These are phyloP conservation scores for Micrastur ruficollis DNA, from an alignment of 2,797 vertebrate species.

Conservation along the genomic window DNA sequence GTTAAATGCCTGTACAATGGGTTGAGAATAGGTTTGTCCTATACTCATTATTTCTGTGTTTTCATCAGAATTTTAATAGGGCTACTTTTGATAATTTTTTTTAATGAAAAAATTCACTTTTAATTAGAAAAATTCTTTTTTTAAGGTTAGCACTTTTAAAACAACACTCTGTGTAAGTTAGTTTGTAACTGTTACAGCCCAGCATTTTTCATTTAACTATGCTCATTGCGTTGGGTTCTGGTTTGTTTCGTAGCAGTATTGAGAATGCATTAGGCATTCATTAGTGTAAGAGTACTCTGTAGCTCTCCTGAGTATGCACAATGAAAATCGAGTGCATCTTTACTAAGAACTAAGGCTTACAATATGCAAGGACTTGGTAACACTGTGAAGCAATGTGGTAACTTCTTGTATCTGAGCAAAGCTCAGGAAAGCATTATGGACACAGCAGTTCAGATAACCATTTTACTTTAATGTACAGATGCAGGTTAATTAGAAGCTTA, in stretches of 20 bases:
- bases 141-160: neutral
- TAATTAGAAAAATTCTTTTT: neutral
- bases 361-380: neutral
- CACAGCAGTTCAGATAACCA: neutral
- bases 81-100: neutral
- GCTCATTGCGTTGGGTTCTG: neutral
- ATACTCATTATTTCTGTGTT: neutral
- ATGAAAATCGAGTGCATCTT: neutral
- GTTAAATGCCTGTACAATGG: neutral
- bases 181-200: neutral
- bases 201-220: neutral
- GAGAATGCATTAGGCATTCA: neutral
- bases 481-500: neutral
- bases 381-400: neutral
- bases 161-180: neutral
- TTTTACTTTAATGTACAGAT: neutral
- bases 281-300: neutral
- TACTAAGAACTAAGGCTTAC: neutral
- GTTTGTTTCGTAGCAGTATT: neutral
- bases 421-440: neutral
- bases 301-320: neutral
- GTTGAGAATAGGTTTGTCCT: neutral
- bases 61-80: neutral
- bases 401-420: neutral
- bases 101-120: neutral